Evolutionary conservation across 2,888 invertebrate species (phyloP).

Genomic region (Notodonta dromedarius): DNA sequence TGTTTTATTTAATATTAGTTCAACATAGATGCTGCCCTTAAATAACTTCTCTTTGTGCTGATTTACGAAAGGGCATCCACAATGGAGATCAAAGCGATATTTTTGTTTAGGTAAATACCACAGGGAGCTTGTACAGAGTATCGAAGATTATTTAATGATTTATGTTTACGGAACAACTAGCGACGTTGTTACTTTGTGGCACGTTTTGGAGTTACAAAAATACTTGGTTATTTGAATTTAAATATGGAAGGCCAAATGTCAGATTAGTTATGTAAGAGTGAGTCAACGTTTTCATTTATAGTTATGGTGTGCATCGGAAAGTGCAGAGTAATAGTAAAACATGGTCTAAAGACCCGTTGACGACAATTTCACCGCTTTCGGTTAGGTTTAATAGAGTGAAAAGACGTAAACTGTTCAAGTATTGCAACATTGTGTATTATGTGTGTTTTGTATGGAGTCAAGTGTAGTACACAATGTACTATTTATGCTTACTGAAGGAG

Average conservation of each 20-base stretch:
- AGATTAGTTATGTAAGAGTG: constrained; percentile 38
- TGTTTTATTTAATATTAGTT: background rate
- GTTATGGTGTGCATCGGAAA: constrained; percentile 27
- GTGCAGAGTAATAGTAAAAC: constrained; percentile 28
- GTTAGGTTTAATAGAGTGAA: constrained; percentile 30
- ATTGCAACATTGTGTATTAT: constrained; percentile 2
- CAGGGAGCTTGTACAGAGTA: background rate
- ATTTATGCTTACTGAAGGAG: too few relatives aligned
- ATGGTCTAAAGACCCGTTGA: constrained; percentile 39
- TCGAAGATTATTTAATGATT: background rate
- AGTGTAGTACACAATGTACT: background rate
- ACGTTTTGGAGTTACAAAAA: background rate
- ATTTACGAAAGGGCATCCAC: constrained; percentile 22
- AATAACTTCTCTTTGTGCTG: constrained; percentile 19
- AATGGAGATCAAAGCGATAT: constrained; percentile 11
- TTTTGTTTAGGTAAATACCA: constrained; percentile 10
- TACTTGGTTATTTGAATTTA: background rate
- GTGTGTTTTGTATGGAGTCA: too few relatives aligned
- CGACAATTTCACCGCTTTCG: constrained; percentile 59
- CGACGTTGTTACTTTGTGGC: background rate
- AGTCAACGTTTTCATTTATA: constrained; percentile 37
- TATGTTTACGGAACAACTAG: background rate
- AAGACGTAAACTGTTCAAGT: constrained; percentile 26
- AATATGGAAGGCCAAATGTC: background rate
- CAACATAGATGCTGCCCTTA: constrained; percentile 20